Evolutionary conservation across 1,140 invertebrate genomes (phyloP).

Genomic region (Lamellibrachia luymesi): DNA sequence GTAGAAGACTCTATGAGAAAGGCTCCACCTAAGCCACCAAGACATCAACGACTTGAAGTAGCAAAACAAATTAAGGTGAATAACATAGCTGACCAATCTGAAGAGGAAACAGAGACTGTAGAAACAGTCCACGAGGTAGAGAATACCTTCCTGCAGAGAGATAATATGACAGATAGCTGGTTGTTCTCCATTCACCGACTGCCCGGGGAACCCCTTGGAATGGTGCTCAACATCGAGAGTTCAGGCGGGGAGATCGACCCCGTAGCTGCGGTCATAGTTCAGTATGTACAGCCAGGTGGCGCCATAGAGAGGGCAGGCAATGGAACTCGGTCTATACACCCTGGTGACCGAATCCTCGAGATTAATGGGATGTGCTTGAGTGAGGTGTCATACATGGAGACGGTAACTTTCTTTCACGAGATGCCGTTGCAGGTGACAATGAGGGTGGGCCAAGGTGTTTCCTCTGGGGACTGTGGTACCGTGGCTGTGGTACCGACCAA

Average conservation of each 20-base stretch:
- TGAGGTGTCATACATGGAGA: conserved; percentile 81
- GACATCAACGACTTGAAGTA: neutral
- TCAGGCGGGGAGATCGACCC: conserved; percentile 69
- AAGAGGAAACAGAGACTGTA: neutral
- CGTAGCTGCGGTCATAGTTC: conserved; percentile 75
- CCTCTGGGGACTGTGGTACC: neutral
- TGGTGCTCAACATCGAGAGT: conserved; percentile 88
- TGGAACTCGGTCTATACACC: conserved; percentile 59
- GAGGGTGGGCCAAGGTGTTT: conserved; percentile 30
- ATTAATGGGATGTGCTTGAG: conserved; percentile 77
- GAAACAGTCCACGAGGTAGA: neutral
- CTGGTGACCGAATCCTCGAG: conserved; percentile 84
- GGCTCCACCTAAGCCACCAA: neutral
- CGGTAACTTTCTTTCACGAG: conserved; percentile 66
- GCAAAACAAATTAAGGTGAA: neutral
- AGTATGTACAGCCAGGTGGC: conserved; percentile 83
- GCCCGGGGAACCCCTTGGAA: conserved; percentile 83
- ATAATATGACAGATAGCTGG: neutral
- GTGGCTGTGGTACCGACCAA: neutral
- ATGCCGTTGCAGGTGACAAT: conserved; percentile 46
- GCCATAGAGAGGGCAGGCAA: conserved; percentile 80
- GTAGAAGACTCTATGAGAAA: neutral
- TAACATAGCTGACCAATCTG: neutral
- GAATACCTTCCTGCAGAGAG: neutral
- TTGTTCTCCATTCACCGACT: conserved; percentile 64